phyloP scores from a whole-genome alignment of 2,888 invertebrate genomes.

The Physocephala rufipes region DNA sequence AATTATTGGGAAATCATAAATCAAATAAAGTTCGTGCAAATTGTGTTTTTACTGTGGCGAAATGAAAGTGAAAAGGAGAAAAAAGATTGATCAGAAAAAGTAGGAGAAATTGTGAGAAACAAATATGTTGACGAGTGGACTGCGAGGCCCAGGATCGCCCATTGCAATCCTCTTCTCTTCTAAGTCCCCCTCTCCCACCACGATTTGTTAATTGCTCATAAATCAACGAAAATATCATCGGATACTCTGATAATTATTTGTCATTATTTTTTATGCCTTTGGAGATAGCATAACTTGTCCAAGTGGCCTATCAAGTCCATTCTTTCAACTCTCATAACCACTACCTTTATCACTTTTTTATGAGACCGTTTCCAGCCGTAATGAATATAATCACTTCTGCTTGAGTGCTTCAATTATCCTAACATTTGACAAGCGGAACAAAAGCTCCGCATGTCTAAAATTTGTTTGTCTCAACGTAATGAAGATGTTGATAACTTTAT shows the following conservation, averaged over 20 bases:
- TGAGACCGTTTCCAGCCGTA: constrained; percentile 54
- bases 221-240: neutral
- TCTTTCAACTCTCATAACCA: neutral
- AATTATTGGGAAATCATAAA: too few species aligned
- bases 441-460: constrained; percentile 52
- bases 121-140: too few species aligned
- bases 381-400: constrained; percentile 66
- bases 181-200: too few species aligned
- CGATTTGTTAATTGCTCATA: neutral
- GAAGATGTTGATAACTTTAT: constrained; percentile 53
- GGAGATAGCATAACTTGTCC: too few species aligned
- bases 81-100: too few species aligned
- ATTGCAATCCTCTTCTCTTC: too few species aligned
- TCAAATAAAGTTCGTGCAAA: too few species aligned
- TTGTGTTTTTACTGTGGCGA: too few species aligned
- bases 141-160: too few species aligned
- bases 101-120: too few species aligned
- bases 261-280: neutral
- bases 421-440: constrained; percentile 57
- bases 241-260: neutral
- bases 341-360: constrained; percentile 34
- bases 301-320: neutral
- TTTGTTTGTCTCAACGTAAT: constrained; percentile 62
- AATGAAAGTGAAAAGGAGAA: too few species aligned
- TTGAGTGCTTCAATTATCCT: constrained; percentile 65